Evolutionary conservation across 2,797 vertebrate species (phyloP).

Genomic region (Periophthalmus magnuspinnatus): DNA sequence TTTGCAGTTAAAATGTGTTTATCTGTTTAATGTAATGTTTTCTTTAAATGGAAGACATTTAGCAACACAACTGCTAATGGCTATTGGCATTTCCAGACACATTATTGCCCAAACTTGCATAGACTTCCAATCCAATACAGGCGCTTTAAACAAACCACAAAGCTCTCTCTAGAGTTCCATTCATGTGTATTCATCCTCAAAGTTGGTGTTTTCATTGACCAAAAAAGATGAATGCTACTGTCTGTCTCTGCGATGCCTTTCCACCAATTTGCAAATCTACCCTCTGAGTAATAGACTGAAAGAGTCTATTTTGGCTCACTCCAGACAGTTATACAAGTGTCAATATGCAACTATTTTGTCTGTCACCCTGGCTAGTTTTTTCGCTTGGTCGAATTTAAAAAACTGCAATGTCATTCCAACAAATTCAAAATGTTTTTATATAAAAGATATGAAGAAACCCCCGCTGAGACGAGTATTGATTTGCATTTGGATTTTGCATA

Average conservation of each 20-base stretch:
- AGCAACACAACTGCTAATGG: too few species aligned
- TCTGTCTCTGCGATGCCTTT: not conserved
- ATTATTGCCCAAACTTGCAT: too few species aligned
- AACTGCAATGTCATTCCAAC: not conserved
- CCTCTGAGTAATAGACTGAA: not conserved
- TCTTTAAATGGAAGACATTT: too few species aligned
- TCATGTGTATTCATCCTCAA: not conserved
- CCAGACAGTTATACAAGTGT: not conserved
- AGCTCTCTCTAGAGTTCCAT: not conserved
- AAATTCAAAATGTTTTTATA: not conserved
- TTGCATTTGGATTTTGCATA: not conserved
- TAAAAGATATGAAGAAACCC: not conserved
- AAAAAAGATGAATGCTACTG: not conserved
- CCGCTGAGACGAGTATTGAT: not conserved
- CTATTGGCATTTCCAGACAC: too few species aligned
- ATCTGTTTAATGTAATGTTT: too few species aligned
- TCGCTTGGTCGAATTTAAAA: not conserved
- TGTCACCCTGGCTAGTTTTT: not conserved
- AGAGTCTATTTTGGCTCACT: not conserved
- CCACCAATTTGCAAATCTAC: not conserved
- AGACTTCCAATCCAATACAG: not conserved
- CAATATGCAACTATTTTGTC: not conserved
- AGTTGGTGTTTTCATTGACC: not conserved
- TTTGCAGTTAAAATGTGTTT: too few species aligned
- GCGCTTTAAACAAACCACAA: not conserved